These are phyloP conservation scores for Diorhabda sublineata DNA, from an alignment of 1,140 invertebrate species.

Conservation along the genomic window DNA sequence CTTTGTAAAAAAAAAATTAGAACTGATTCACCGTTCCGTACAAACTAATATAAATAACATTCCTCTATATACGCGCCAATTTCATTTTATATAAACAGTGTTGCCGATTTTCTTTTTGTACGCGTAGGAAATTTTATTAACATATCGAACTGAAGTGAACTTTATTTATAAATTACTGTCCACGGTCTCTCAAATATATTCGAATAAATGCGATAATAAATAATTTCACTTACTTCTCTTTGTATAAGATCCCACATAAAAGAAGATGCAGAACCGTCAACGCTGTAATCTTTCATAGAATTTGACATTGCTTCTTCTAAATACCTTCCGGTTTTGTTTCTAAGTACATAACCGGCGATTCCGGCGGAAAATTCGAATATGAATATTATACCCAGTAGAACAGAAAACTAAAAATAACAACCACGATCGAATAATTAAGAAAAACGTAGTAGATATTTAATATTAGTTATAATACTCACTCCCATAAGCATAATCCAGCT, in stretches of 20 bases:
- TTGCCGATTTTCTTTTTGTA: too few species aligned
- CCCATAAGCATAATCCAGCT: conserved; percentile 81
- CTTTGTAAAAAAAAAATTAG: too few species aligned
- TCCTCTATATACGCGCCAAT: too few species aligned
- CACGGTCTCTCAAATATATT: conserved; percentile 15
- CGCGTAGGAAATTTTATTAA: too few species aligned
- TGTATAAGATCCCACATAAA: conserved; percentile 47
- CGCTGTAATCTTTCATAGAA: conserved; percentile 60
- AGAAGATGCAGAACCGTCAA: conserved; percentile 33
- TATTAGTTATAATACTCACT: conserved; percentile 50
- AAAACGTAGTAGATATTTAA: neutral
- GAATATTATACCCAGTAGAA: conserved; percentile 75
- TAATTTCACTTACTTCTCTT: conserved; percentile 30
- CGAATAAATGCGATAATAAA: conserved; percentile 13
- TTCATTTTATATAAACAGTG: too few species aligned
- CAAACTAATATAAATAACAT: too few species aligned
- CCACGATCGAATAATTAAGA: neutral
- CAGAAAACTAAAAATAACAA: conserved; percentile 66
- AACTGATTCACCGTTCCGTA: too few species aligned
- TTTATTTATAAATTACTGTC: neutral
- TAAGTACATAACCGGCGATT: conserved; percentile 78
- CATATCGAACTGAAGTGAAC: too few species aligned
- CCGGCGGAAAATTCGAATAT: conserved; percentile 78
- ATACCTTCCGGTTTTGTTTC: conserved; percentile 59
- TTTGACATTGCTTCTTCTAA: conserved; percentile 59